Percentiles rank a stretch among this genome's conserved stretches.
phyloP scores from a whole-genome alignment of 2,888 invertebrate species.

The Cerceris ruficornis region DNA sequence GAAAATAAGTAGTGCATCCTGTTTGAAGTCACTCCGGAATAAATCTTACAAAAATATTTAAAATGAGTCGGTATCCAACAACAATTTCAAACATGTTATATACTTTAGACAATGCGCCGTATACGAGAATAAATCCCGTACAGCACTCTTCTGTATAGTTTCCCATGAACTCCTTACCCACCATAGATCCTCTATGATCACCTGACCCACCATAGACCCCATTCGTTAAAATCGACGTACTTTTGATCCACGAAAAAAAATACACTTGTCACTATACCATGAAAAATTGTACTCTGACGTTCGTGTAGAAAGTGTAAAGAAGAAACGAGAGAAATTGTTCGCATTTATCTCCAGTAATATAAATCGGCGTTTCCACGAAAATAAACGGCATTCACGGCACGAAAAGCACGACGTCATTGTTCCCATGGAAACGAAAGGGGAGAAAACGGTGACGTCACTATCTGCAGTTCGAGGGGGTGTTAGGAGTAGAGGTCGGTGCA shows the following conservation, averaged over 20 bases:
- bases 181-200: too few relatives aligned
- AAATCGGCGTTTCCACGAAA: slow-evolving; percentile 38
- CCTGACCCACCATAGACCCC: too few relatives aligned
- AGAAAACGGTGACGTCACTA: slow-evolving; percentile 71
- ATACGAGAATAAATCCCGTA: too few relatives aligned
- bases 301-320: neutral
- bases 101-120: too few relatives aligned
- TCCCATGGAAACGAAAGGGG: slow-evolving; percentile 71
- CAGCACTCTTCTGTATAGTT: too few relatives aligned
- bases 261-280: neutral
- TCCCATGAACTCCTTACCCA: too few relatives aligned
- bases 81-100: too few relatives aligned
- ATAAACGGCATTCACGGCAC: slow-evolving; percentile 40
- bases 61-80: too few relatives aligned
- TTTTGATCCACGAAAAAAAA: neutral
- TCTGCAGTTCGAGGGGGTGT: slow-evolving; percentile 51
- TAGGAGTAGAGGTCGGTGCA: slow-evolving; percentile 69
- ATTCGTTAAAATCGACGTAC: neutral
- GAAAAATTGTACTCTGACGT: too few relatives aligned
- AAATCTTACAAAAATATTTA: too few relatives aligned
- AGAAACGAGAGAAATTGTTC: neutral
- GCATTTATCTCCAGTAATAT: slow-evolving; percentile 16
- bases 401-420: slow-evolving; percentile 73
- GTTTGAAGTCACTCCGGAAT: too few relatives aligned
- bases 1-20: too few relatives aligned